Base-by-base conservation (phyloP, 2,888 invertebrate genomes). In the Hirtodrosophila confusa region DNA sequence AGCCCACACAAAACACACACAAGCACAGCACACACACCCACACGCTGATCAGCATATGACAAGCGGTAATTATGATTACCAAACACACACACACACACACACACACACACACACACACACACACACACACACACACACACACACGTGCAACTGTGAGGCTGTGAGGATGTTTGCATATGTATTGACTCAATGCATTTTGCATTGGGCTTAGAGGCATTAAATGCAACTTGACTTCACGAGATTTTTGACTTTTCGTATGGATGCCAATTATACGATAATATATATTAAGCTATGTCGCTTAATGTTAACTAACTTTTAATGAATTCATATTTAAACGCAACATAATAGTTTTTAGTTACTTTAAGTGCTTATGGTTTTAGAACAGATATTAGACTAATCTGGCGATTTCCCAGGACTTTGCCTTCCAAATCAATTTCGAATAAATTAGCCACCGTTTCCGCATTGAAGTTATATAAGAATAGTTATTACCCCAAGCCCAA, bases 31-130 rank as follows among this genome's bases (percentile, higher is more conserved):
- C 11, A 33, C 41, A 61, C 35, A 40, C 36, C 43, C 50, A 57
- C 10, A 36, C n/a, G 37, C 44, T 29, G 10, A 45, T 36, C 43
- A 23, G 17, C 69, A 51, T 62, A 62, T 60, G 66, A 54, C 48
- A 69, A 45, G 31, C 37, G 45, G 61, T 65, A 63, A 69, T 63
- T 65, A 49, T 55, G 65, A 64, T 55, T 63, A 57, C 51, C 44
- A 23, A 40, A 53, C 37, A 11, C 51, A 43, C 48, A 41, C 45
- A 37, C 12, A 41, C 8, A 24, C 31, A 50, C 47, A 11, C 29
- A 17, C 29, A 23, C 37, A 49, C 24, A 9, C 24, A 39, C 17
- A 49, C 24, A 9, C 24, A 39, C 17, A 53, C 37, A 11, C 51
- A 43, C 48, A 41, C 45, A 37, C 12, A 41, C 8, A 24, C 31